Conservation (phyloP, 2,797 vertebrate genomes). For the Numenius phaeopus region DNA sequence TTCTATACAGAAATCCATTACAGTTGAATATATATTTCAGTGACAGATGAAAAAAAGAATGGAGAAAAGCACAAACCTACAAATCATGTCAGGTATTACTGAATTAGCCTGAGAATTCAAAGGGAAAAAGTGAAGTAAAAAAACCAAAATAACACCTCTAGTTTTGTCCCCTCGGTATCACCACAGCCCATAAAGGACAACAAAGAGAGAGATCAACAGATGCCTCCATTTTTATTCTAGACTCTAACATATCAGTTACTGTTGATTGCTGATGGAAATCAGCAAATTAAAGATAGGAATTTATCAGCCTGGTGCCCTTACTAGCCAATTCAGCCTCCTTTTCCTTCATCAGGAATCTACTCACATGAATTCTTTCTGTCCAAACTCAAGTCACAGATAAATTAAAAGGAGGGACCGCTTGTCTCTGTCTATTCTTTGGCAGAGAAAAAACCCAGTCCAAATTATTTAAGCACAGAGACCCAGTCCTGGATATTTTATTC, state of each 20-base stretch:
- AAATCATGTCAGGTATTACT: not conserved
- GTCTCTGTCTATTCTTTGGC: not conserved
- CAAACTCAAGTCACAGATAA: not conserved
- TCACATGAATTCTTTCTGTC: not conserved
- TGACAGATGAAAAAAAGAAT: not conserved
- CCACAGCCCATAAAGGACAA: not conserved
- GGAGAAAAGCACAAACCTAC: not conserved
- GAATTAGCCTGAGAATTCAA: not conserved
- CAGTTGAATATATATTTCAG: not conserved
- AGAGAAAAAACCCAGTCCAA: not conserved
- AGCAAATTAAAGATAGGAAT: not conserved
- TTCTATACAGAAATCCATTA: not conserved
- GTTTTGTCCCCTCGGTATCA: not conserved
- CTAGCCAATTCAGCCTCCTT: not conserved
- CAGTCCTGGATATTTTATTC: not conserved
- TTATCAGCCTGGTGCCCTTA: not conserved
- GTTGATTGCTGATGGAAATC: not conserved
- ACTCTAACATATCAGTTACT: not conserved
- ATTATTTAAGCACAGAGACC: not conserved
- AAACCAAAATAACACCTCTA: fast-evolving
- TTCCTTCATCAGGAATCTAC: not conserved
- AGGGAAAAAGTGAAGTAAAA: not conserved
- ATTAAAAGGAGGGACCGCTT: not conserved
- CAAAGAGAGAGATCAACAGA: not conserved
- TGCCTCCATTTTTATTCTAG: not conserved